Conservation (phyloP, 1,140 invertebrate species). For the Catajapyx aquilonaris region DNA sequence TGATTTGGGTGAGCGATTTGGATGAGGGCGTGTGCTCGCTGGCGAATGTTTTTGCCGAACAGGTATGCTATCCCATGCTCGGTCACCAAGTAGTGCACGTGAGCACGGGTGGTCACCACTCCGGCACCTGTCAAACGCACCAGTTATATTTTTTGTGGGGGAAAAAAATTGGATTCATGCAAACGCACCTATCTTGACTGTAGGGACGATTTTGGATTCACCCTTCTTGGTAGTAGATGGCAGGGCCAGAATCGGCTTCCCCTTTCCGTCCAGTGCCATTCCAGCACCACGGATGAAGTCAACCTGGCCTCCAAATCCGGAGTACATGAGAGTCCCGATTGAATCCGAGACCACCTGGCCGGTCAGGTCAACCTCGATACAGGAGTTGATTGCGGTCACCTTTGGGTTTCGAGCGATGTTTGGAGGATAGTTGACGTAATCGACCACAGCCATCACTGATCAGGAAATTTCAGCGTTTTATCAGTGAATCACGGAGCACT, state of each 20-base stretch:
- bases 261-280: conserved; percentile 62
- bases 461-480: too few relatives aligned
- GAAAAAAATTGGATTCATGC: too few relatives aligned
- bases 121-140: conserved; percentile 85
- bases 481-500: too few relatives aligned
- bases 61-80: conserved; percentile 77
- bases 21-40: conserved; percentile 74
- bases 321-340: conserved; percentile 79
- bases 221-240: conserved; percentile 65
- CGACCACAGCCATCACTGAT: conserved; percentile 71
- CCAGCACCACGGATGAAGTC: conserved; percentile 90
- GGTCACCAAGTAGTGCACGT: conserved; percentile 83
- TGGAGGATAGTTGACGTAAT: conserved; percentile 64
- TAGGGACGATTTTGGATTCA: conserved; percentile 72
- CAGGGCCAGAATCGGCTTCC: conserved; percentile 85
- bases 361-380: conserved; percentile 88
- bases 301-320: conserved; percentile 71
- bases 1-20: conserved; percentile 78
- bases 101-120: conserved; percentile 77
- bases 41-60: conserved; percentile 72
- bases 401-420: conserved; percentile 63
- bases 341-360: conserved; percentile 83
- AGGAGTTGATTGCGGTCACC: conserved; percentile 92
- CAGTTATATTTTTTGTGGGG: too few relatives aligned
- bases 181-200: conserved; percentile 54